A percentile compares a stretch with the other conserved stretches of the same genome.
These are phyloP conservation scores for Erythrocebus patas DNA, from an alignment of 2,113 vertebrate species.

Conservation along the genomic window DNA sequence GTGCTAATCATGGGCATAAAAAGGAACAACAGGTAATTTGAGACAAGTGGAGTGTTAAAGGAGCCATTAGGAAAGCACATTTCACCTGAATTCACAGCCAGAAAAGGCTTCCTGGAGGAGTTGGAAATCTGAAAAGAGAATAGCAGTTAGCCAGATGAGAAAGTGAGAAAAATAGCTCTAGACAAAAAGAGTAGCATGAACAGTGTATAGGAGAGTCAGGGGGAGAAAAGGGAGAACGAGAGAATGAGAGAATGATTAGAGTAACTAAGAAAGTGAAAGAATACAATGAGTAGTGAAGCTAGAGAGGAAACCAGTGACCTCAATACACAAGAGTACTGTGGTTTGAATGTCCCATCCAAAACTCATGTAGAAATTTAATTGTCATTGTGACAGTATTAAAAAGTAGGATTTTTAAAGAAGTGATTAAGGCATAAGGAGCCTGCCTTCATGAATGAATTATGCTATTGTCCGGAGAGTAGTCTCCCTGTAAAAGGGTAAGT, in stretches of 20 bases:
- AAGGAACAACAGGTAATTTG: background rate
- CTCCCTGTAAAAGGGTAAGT: background rate
- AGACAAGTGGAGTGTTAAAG: background rate
- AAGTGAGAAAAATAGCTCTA: background rate
- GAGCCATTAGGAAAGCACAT: background rate
- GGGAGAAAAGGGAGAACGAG: background rate
- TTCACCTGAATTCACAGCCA: background rate
- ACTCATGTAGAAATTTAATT: background rate
- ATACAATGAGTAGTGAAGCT: background rate
- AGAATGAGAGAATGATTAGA: background rate
- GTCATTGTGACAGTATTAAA: background rate
- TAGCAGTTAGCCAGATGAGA: background rate
- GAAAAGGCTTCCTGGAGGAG: background rate
- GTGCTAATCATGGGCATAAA: background rate
- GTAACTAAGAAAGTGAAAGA: background rate
- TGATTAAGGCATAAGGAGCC: background rate
- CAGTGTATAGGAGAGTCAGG: background rate
- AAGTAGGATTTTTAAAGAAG: background rate
- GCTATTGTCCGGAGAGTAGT: background rate
- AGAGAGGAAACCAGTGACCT: background rate
- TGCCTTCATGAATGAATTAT: background rate
- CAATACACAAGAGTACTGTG: background rate
- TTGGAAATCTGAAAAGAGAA: background rate
- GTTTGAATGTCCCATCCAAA: background rate
- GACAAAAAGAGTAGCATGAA: background rate